Evolutionary conservation across 2,797 vertebrate genomes (phyloP).

Genomic region (Taenioides sp.): DNA sequence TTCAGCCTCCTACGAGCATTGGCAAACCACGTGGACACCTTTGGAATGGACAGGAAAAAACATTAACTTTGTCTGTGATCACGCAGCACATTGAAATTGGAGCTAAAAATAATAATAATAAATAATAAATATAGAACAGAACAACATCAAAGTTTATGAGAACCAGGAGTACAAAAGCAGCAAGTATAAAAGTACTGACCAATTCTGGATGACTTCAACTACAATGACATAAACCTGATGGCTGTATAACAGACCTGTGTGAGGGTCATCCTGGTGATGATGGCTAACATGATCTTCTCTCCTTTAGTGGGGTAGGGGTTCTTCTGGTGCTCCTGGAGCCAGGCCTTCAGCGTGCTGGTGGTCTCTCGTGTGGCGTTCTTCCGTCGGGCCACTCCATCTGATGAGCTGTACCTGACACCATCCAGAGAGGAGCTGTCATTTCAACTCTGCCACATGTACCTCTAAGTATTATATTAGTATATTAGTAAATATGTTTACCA

Average conservation of each 20-base stretch:
- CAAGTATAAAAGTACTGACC: neutral
- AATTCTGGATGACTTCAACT: neutral
- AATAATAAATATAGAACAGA: no score
- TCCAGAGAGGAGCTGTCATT: neutral
- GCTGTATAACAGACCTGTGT: slow-evolving; percentile 72
- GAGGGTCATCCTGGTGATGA: slow-evolving; percentile 90
- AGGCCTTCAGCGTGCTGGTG: slow-evolving; percentile 88
- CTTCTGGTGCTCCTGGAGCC: slow-evolving; percentile 89
- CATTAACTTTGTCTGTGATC: neutral
- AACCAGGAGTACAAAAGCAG: neutral
- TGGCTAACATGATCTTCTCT: slow-evolving; percentile 90
- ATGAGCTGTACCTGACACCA: slow-evolving; percentile 83
- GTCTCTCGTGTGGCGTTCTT: slow-evolving; percentile 96
- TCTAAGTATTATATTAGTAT: neutral
- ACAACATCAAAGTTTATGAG: neutral
- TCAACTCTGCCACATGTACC: neutral
- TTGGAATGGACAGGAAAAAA: slow-evolving; percentile 11
- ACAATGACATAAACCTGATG: neutral
- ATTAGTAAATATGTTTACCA: no score
- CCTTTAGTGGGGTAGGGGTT: slow-evolving; percentile 89
- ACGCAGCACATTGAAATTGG: neutral
- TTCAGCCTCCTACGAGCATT: slow-evolving; percentile 90
- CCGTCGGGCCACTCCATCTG: slow-evolving; percentile 88
- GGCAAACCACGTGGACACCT: slow-evolving; percentile 95
- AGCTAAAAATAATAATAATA: neutral